Evolutionary conservation across 2,888 invertebrate species (phyloP).

Genomic region (Agonopterix subpropinquella): DNA sequence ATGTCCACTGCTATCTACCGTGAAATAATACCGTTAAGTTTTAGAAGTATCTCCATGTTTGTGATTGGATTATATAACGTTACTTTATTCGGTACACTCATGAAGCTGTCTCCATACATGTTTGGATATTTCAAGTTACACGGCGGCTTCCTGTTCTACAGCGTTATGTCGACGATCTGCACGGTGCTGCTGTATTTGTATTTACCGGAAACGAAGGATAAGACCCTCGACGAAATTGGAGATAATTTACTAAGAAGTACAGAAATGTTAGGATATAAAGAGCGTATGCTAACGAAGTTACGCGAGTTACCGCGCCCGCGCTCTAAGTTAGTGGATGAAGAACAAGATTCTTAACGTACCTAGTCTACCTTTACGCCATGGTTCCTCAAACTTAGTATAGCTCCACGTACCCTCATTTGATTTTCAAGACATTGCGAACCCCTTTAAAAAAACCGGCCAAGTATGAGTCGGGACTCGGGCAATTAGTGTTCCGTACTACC

Average conservation of each 20-base stretch:
- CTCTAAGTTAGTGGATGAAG: too few relatives aligned
- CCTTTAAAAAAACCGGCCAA: too few relatives aligned
- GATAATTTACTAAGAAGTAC: constrained; percentile 5
- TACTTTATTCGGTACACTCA: not conserved
- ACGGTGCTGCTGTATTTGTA: constrained; percentile 24
- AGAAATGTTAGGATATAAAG: too few relatives aligned
- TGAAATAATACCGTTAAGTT: constrained; percentile 11
- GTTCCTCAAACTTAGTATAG: too few relatives aligned
- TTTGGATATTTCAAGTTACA: constrained; percentile 23
- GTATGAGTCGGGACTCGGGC: too few relatives aligned
- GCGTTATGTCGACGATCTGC: constrained; percentile 11
- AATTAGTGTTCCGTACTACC: too few relatives aligned
- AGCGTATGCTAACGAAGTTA: too few relatives aligned
- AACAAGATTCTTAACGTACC: too few relatives aligned
- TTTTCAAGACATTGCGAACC: too few relatives aligned
- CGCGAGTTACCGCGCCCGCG: too few relatives aligned
- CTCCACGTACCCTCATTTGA: too few relatives aligned
- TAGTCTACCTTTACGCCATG: too few relatives aligned
- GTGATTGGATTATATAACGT: not conserved
- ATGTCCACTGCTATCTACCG: constrained; percentile 2
- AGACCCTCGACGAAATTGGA: constrained; percentile 33
- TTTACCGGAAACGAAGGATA: constrained; percentile 41
- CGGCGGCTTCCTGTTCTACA: constrained; percentile 27
- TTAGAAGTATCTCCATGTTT: constrained; percentile 6
- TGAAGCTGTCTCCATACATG: constrained; percentile 27